phyloP scores from a whole-genome alignment of 2,113 vertebrate species.

The Mastomys coucha region DNA sequence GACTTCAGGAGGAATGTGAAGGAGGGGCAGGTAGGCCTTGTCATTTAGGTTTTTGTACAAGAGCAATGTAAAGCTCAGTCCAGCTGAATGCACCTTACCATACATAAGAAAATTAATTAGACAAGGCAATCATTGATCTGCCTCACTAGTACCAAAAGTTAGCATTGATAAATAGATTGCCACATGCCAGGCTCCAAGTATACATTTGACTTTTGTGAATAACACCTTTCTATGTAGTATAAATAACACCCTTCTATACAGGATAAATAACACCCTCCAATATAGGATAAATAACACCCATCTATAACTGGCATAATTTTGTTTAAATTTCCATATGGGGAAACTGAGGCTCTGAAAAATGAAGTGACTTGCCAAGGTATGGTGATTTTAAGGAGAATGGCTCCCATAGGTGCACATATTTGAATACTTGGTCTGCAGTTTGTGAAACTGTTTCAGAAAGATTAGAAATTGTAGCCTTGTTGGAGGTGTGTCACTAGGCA shows the following conservation, averaged over 20 bases:
- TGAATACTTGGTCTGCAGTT: not conserved
- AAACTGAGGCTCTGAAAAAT: slow-evolving; percentile 29
- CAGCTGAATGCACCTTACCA: not conserved
- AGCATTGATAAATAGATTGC: not conserved
- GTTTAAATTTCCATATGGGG: not conserved
- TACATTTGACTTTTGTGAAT: not conserved
- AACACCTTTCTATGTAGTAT: too few relatives aligned
- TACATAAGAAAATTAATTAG: not conserved
- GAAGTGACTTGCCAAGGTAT: not conserved
- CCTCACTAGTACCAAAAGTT: not conserved
- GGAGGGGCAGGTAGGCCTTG: not conserved
- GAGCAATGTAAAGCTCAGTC: not conserved
- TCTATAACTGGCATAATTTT: not conserved
- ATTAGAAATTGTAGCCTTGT: not conserved
- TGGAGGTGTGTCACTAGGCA: not conserved
- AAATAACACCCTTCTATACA: not conserved
- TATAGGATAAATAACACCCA: not conserved
- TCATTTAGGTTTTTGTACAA: not conserved
- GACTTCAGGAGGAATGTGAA: not conserved
- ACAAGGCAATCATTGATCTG: not conserved
- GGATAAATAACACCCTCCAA: not conserved
- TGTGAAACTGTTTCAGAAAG: not conserved
- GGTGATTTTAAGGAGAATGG: not conserved
- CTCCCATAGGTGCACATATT: not conserved
- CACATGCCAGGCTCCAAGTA: not conserved